Evolutionary conservation across 2,888 invertebrate species (phyloP), one percentile per base, ranked within the genome.

Genomic region (Eudasyphora cyanicolor): DNA sequence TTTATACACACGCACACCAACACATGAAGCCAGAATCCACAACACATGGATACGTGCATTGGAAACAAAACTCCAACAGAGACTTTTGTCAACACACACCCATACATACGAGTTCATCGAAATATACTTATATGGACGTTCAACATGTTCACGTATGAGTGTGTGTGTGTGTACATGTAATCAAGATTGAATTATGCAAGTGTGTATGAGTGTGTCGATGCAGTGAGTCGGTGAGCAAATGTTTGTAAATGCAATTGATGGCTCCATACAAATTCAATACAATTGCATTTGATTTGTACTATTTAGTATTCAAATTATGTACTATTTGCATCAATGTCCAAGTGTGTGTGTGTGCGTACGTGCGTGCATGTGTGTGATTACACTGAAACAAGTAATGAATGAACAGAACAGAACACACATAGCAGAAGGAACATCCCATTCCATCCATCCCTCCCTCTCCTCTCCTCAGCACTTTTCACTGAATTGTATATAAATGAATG

Each of bases 261-360:
- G 42, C 24, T 21, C 45, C 67, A 67, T 29, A 45, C 12, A 57
- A 76, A 78, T 76, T 45, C 78, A 81, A 81, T 81, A 67, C 67
- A 81, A 81, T 78, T 73, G 76, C 42, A 81, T 60, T 81, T 84
- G 84, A 78, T 84, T 84, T 81, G 75, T 75, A 84, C 75, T 81
- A 76, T 75, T 67, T 67, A 67, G 67, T 67, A 67, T 67, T 67
- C 67, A 67, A 42, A 67, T 67, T 38, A 67, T 67, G 42, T 57
- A n/a, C n/a, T n/a, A 51, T 19, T 54, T 64, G 51, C 35, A 67
- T 49, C 27, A 73, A 17, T 54, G 70, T 73, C 57, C 42, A n/a
- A 5, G 60, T 60, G 29, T 29, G 29, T 5, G 51, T 21, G 51
- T 17, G 19, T 51, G 45, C 12, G 45, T n/a, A 3, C 57, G 17